Base-by-base conservation (phyloP, 2,888 invertebrate species). In the Xanthostigma xanthostigma region DNA sequence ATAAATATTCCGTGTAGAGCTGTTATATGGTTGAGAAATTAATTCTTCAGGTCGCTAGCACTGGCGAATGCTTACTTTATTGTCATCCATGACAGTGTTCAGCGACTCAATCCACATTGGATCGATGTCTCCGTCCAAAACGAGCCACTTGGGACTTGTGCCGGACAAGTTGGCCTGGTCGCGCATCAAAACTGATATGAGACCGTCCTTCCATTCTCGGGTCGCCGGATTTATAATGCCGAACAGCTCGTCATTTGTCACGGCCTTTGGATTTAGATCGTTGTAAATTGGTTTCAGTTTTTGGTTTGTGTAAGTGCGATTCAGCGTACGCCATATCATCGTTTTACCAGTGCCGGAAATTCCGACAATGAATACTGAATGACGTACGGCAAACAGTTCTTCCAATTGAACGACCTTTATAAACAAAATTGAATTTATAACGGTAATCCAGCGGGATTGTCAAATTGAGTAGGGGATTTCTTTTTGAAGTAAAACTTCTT, bases 101-200 rank as follows among this genome's bases (percentile, higher is more conserved):
- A 95, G 73, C 36, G 92, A 93, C 68, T 95, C 94, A 60, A 95
- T 95, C 95, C 94, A 95, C 93, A 94, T 94, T 1, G 94, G 94
- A 71, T 95, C 94, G 57, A 95, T 94, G 62, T 95, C 94, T 13
- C 95, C 94, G 65, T 95, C 95, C 43, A 93, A 74, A 9, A 95
- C 86, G 57, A 95, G 91, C 95, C 95, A 95, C 64, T 93, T 93
- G 0, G 89, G 85, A 0, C 85, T 84, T 58, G 84, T 84, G 0
- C 88, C 88, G 0, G 79, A 70, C 74, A 92, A 76, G 64, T 92
- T 92, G 1, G 93, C 90, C 71, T 92, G 85, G 62, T 95, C 94
- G 53, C 95, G 73, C 88, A 95, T 93, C 48, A 94, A 78, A 0
- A 87, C 84, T 0, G 94, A 94, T 62, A 95, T 87, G 45, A 95